A percentile compares a stretch with the other conserved stretches of the same genome.
These are phyloP conservation scores for Ariopsis seemanni DNA, from an alignment of 2,113 vertebrate species.

Conservation along the genomic window DNA sequence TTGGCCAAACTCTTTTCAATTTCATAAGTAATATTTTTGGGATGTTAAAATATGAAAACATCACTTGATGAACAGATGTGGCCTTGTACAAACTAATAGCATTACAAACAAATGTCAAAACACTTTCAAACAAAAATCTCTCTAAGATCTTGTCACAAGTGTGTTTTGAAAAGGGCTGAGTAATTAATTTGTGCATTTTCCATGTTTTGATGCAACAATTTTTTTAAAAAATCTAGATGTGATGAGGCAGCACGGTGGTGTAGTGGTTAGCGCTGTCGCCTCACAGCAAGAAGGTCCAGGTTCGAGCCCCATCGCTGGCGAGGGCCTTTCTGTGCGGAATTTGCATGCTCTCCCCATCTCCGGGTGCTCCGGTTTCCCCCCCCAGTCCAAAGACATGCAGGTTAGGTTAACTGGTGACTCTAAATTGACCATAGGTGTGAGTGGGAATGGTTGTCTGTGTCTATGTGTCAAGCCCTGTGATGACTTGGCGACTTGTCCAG, in stretches of 20 bases:
- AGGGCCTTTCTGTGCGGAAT: too few relatives aligned
- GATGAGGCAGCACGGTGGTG: background rate
- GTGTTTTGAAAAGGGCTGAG: background rate
- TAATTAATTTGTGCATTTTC: background rate
- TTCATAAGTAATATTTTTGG: background rate
- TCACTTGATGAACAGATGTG: constrained; percentile 17
- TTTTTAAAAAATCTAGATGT: background rate
- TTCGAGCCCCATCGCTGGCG: too few relatives aligned
- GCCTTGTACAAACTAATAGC: constrained; percentile 15
- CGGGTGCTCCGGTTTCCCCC: too few relatives aligned
- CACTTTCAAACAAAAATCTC: background rate
- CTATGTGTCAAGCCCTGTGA: too few relatives aligned
- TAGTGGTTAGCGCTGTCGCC: too few relatives aligned
- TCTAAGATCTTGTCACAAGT: background rate
- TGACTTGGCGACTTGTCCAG: too few relatives aligned
- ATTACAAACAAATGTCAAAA: constrained; percentile 30
- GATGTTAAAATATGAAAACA: background rate
- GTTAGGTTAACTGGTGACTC: too few relatives aligned
- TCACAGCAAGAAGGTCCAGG: too few relatives aligned
- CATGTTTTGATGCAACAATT: background rate
- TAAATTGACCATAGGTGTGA: too few relatives aligned
- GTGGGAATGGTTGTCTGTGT: too few relatives aligned
- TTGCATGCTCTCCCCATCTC: too few relatives aligned
- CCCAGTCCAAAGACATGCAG: too few relatives aligned
- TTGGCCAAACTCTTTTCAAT: constrained; percentile 11